Evolutionary conservation across 2,113 vertebrate genomes (phyloP), one percentile per base, ranked within the genome.

Genomic region (Lampris incognitus): DNA sequence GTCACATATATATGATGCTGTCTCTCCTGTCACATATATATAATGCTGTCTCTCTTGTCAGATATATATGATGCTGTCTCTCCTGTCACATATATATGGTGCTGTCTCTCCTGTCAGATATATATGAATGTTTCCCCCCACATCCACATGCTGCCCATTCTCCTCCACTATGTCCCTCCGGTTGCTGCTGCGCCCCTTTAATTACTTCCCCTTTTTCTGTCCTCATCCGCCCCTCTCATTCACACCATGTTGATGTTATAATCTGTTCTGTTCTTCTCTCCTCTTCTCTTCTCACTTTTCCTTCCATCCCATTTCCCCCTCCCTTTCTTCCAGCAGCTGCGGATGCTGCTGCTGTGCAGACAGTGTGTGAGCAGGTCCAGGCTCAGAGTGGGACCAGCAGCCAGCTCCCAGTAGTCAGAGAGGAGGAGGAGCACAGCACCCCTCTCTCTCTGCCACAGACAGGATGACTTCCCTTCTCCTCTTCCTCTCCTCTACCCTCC

Each of bases 321-420:
- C 83, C 42, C 51, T 87, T 57, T 82, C 59, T 78, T 70, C 7
- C 91, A 95, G 94, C 93, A 66, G 86, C 88, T 66, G 76, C 94
- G 24, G 95, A 95, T 82, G 84, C 85, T 4, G 72, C 90, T 65
- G 88, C 83, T 44, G 91, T 97, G 1, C 93, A 91, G 66, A 91
- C 95, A 56, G 93, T 96, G 63, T 96, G 94, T 85, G 96, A 94
- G 74, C 95, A 95, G 55, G 87, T 95, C 54, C 95, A 95, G 78
- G 70, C 89, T 79, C 85, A 90, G 41, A 84, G 92, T 68, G 75
- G 68, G 57, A 82, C 63, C 76, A 80, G 80, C 80, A 91, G 78
- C 85, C 93, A 93, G 44, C 91, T 92, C 66, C 93, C 95, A 66
- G 87, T 92, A 39, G 84, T 93, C 65, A 93, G 92, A 56, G 92